Base-by-base conservation (phyloP, 2,888 invertebrate species). In the Drosophila melanocephala region DNA sequence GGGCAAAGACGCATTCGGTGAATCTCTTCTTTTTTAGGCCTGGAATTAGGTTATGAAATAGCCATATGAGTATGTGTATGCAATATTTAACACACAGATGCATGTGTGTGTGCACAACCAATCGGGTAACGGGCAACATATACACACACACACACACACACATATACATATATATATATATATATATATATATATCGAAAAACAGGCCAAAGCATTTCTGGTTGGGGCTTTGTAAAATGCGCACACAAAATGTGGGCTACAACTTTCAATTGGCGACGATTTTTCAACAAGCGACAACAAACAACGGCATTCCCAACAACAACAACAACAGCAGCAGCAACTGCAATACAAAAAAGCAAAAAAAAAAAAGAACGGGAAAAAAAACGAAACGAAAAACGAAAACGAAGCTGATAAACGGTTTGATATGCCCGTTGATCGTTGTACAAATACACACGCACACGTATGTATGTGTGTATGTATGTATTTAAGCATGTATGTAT, bases 321-420 rank as follows among this genome's bases (percentile, higher is more conserved):
- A n/a, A 66, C 50, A 57, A 19, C 44, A 14, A 42, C 37, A 52
- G 71, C 59, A 28, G 26, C 26, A 35, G 2, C 26, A 26, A 26
- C 26, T 26, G 26, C 7, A 56, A 37, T 37, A 19, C 16, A 52
- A 33, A 50, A 53, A 62, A 22, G 35, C 47, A 28, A 5, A 26
- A 47, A n/a, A n/a, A 39, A 56, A 33, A 30, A 12, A 33, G 12
- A 56, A 56, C 28, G 19, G 26, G 32, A 6, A 19, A 30, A 42
- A 56, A 62, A 35, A 50, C 50, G 51, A 71, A 71, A 56, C 72
- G 60, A 64, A 47, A 52, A 67, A 63, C 35, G 62, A 79, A 68
- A 81, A 69, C 82, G 69, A 79, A 81, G 78, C 70, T 81, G 84
- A 89, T 89, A 86, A 85, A 86, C 78, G 77, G 67, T 79, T 62